Evolutionary conservation across 2,113 vertebrate species (phyloP).

Genomic region (Lethenteron reissneri): DNA sequence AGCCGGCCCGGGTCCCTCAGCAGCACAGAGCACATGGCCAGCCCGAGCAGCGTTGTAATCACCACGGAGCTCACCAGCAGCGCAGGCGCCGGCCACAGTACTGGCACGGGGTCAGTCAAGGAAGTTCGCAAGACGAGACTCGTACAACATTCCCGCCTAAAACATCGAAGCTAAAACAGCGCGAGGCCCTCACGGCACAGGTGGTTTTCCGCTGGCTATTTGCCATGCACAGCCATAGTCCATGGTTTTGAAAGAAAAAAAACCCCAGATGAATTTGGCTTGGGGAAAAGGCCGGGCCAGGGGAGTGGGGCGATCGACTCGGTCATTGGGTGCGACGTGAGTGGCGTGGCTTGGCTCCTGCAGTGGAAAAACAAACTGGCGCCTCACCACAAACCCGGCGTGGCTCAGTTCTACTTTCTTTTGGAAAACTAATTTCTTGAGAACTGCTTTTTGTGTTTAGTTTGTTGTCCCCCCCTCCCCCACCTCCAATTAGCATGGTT

Average conservation of each 20-base stretch:
- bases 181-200: background rate
- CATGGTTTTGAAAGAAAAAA: background rate
- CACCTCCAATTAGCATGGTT: too few relatives aligned
- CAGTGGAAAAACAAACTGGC: too few relatives aligned
- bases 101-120: slow-evolving; percentile 20
- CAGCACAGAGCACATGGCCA: slow-evolving; percentile 28
- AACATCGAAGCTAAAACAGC: background rate
- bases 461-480: too few relatives aligned
- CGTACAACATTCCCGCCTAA: too few relatives aligned
- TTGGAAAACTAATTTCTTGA: too few relatives aligned
- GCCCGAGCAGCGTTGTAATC: slow-evolving; percentile 22
- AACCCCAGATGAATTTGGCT: background rate
- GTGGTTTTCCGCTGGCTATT: background rate
- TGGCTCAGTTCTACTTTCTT: too few relatives aligned
- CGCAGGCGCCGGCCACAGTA: slow-evolving; percentile 20
- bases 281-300: too few relatives aligned
- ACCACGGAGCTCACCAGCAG: slow-evolving; percentile 23
- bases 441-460: too few relatives aligned
- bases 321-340: too few relatives aligned
- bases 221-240: background rate
- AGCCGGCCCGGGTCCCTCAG: slow-evolving; percentile 26
- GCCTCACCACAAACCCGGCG: too few relatives aligned
- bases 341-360: too few relatives aligned
- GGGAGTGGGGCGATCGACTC: too few relatives aligned
- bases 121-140: slow-evolving; percentile 10